Percentiles rank a stretch among this genome's conserved stretches.
These are phyloP conservation scores for Oscheius onirici DNA, from an alignment of 2,888 invertebrate species.

Conservation along the genomic window DNA sequence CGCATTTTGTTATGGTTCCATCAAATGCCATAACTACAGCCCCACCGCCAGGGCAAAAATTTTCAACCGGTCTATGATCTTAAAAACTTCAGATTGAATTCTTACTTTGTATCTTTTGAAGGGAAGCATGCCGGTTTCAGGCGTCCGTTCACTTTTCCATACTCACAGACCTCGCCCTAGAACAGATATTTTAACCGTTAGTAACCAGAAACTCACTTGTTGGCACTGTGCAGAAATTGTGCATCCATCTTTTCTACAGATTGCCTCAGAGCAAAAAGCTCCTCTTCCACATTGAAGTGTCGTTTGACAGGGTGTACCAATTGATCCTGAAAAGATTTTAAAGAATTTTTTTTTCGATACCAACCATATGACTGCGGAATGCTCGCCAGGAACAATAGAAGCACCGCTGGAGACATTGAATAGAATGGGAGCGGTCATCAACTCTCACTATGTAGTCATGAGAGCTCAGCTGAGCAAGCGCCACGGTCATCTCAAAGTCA, in stretches of 20 bases:
- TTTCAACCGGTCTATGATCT: conserved; percentile 32
- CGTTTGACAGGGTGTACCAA: conserved; percentile 36
- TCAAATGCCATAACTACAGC: conserved; percentile 49
- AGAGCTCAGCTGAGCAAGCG: conserved; percentile 25
- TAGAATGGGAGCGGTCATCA: not conserved
- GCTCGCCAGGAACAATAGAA: not conserved
- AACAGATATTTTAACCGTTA: not conserved
- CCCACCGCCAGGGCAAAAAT: conserved; percentile 67
- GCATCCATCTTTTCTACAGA: conserved; percentile 46
- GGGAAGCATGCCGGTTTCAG: conserved; percentile 59
- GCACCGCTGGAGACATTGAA: not conserved
- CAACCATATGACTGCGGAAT: not conserved
- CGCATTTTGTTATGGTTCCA: conserved; percentile 59
- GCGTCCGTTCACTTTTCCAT: conserved; percentile 58
- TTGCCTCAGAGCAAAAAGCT: conserved; percentile 42
- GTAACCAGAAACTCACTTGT: conserved; percentile 30
- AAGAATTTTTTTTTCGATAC: not conserved
- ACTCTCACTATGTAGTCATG: conserved; percentile 19
- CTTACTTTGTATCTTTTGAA: conserved; percentile 23
- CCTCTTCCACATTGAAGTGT: conserved; percentile 47
- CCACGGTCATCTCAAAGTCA: not conserved
- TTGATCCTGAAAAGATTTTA: not conserved
- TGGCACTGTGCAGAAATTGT: conserved; percentile 42
- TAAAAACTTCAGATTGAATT: not conserved
- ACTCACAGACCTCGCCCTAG: conserved; percentile 61